These are phyloP conservation scores for Chaenocephalus aceratus DNA, from an alignment of 2,113 vertebrate species.

Conservation along the genomic window DNA sequence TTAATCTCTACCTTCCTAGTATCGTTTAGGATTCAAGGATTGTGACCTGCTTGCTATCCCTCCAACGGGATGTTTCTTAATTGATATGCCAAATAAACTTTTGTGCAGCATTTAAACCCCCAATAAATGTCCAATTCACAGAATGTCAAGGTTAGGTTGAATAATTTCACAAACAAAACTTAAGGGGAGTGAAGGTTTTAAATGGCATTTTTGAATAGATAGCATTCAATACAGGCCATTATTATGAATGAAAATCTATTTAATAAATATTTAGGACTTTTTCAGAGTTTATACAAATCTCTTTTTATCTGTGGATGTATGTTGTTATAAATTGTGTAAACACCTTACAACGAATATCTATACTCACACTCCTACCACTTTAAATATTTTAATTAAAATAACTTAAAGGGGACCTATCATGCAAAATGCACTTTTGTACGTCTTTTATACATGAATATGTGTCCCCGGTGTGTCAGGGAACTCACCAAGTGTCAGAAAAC, in stretches of 20 bases:
- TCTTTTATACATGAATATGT: too few relatives aligned
- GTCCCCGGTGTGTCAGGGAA: too few relatives aligned
- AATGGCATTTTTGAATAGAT: constrained; percentile 30
- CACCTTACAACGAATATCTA: constrained; percentile 32
- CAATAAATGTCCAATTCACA: background rate
- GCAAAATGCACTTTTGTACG: too few relatives aligned
- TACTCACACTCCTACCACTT: background rate
- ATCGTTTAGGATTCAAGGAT: constrained; percentile 54
- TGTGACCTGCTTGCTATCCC: constrained; percentile 32
- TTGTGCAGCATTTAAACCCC: background rate
- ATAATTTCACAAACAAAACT: constrained; percentile 11
- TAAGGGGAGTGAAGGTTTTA: constrained; percentile 19
- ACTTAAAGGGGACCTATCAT: background rate
- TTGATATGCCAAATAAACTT: constrained; percentile 13
- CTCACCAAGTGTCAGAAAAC: too few relatives aligned
- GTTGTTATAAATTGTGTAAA: constrained; percentile 60
- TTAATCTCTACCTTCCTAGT: constrained; percentile 62
- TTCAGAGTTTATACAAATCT: background rate
- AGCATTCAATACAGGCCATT: constrained; percentile 36
- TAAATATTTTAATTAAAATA: constrained; percentile 14
- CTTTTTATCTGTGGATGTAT: constrained; percentile 53
- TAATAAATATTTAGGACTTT: too few relatives aligned
- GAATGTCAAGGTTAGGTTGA: constrained; percentile 18
- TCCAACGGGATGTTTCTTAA: constrained; percentile 4
- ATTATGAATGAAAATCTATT: too few relatives aligned